Conservation (phyloP, 1,140 invertebrate species). For the Centruroides sculpturatus region DNA sequence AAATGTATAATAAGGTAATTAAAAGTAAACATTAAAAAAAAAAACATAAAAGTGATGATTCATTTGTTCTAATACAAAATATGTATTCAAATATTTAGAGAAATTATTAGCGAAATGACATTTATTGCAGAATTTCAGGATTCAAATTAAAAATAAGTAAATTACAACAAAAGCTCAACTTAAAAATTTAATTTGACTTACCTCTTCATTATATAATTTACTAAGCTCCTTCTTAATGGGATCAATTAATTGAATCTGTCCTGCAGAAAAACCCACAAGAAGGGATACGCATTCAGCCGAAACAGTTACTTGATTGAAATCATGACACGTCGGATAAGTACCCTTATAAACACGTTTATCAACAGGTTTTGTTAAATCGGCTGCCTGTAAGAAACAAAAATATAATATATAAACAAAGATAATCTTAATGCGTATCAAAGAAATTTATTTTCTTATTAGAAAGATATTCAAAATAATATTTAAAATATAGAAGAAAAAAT, state of each 20-base stretch:
- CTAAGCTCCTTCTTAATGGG: slow-evolving; percentile 88
- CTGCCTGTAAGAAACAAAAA: slow-evolving; percentile 45
- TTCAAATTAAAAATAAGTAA: not conserved
- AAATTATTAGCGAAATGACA: no score
- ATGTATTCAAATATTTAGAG: no score
- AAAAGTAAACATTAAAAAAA: no score
- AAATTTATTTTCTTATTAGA: not conserved
- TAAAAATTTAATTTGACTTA: slow-evolving; percentile 31
- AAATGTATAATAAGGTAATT: no score
- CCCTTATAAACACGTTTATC: slow-evolving; percentile 98
- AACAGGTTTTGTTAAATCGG: slow-evolving; percentile 86
- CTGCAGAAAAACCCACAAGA: slow-evolving; percentile 91
- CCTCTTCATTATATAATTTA: slow-evolving; percentile 96
- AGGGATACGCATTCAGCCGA: slow-evolving; percentile 63
- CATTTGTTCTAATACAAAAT: no score
- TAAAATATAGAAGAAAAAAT: no score
- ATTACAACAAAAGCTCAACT: not conserved
- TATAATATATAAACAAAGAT: slow-evolving; percentile 1
- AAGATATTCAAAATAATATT: no score
- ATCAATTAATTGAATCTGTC: slow-evolving; percentile 93
- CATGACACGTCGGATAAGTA: slow-evolving; percentile 96
- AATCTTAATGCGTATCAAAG: not conserved
- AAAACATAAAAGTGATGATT: no score
- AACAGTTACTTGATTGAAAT: slow-evolving; percentile 80
- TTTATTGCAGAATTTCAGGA: no score